These are phyloP conservation scores for Takifugu flavidus DNA, from an alignment of 2,113 vertebrate genomes.

Conservation along the genomic window DNA sequence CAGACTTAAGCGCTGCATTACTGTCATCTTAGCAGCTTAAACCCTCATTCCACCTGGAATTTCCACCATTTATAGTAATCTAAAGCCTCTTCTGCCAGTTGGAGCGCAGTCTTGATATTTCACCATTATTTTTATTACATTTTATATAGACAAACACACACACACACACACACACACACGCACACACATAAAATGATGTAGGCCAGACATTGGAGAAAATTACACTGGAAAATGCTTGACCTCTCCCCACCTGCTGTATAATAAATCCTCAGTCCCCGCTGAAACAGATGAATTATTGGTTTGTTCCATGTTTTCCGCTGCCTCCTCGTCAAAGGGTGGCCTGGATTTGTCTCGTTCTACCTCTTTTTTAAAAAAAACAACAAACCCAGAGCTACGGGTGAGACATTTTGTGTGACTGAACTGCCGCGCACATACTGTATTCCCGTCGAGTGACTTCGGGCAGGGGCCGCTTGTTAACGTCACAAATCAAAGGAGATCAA, in stretches of 20 bases:
- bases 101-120: no score
- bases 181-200: slow-evolving; percentile 18
- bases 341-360: slow-evolving; percentile 42
- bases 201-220: slow-evolving; percentile 58
- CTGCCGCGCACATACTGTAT: slow-evolving; percentile 13
- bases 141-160: neutral
- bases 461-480: slow-evolving; percentile 62
- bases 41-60: neutral
- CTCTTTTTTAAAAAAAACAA: slow-evolving; percentile 3
- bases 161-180: slow-evolving; percentile 12
- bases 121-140: neutral
- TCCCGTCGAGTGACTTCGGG: slow-evolving; percentile 45
- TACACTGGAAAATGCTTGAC: slow-evolving; percentile 65
- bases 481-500: slow-evolving; percentile 57
- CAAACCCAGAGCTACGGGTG: slow-evolving; percentile 21
- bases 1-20: neutral
- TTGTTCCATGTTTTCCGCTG: slow-evolving; percentile 59
- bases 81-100: neutral
- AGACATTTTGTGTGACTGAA: slow-evolving; percentile 53
- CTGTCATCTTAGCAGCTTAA: neutral
- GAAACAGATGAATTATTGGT: slow-evolving; percentile 55
- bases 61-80: neutral
- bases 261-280: slow-evolving; percentile 57
- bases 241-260: slow-evolving; percentile 64
- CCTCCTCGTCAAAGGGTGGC: slow-evolving; percentile 62